Percentiles rank a stretch among this genome's conserved stretches.
Conservation (phyloP, 1,140 invertebrate species). For the Drosophila orosa region DNA sequence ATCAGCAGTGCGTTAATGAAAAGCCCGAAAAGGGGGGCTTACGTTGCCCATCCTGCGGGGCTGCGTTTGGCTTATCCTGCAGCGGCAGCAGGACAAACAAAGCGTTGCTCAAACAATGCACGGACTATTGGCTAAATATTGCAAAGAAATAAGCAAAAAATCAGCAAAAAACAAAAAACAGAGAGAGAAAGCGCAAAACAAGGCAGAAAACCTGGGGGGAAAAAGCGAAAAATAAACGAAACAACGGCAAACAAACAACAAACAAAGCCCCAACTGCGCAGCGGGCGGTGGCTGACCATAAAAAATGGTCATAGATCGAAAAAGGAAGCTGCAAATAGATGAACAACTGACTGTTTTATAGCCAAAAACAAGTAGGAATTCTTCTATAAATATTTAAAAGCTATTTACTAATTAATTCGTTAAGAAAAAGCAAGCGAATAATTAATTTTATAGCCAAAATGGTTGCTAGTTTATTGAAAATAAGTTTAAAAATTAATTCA, state of each 20-base stretch:
- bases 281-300: conserved; percentile 39
- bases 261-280: conserved; percentile 15
- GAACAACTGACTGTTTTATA: background rate
- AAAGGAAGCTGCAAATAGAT: background rate
- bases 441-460: conserved; percentile 14
- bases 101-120: conserved; percentile 70
- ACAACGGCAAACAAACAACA: conserved; percentile 23
- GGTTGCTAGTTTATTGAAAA: accelerated
- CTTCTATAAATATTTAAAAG: too few species aligned
- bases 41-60: background rate
- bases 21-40: conserved; percentile 3
- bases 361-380: too few species aligned
- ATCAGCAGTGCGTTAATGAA: conserved; percentile 73
- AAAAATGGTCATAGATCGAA: conserved; percentile 26
- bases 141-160: conserved; percentile 30
- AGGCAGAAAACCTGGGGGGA: background rate
- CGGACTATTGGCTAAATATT: conserved; percentile 78
- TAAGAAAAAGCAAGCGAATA: too few species aligned
- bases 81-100: conserved; percentile 54
- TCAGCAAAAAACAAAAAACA: conserved; percentile 2
- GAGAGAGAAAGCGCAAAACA: conserved; percentile 13
- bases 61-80: conserved; percentile 27
- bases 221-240: conserved; percentile 17
- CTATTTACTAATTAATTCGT: too few species aligned
- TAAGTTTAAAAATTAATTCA: too few species aligned